phyloP scores from a whole-genome alignment of 2,888 invertebrate genomes.

The Bugulina stolonifera region DNA sequence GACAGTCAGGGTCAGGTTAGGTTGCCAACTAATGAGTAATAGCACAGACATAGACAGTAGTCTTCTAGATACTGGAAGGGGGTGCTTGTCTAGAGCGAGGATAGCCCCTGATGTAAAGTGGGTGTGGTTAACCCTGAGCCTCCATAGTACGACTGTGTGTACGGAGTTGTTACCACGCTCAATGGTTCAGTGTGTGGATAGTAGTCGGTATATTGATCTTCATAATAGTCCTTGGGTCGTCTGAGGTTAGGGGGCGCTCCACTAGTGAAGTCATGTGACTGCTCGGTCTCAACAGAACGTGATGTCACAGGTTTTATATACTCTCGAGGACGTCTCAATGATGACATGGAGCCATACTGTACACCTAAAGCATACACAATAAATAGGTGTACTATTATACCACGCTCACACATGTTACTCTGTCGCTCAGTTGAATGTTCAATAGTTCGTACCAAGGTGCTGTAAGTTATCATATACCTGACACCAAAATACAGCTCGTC shows the following conservation, averaged over 20 bases:
- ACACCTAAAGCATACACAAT: background rate
- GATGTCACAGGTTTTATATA: background rate
- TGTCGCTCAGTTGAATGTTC: too few species aligned
- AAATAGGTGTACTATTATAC: too few species aligned
- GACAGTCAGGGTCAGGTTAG: too few species aligned
- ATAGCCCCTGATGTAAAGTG: background rate
- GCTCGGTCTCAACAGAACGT: background rate
- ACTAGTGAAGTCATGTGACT: background rate
- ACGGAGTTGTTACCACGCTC: background rate
- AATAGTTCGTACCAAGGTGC: too few species aligned
- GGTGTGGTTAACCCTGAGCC: background rate
- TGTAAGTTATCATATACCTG: too few species aligned
- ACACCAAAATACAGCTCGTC: too few species aligned
- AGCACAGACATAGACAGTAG: too few species aligned
- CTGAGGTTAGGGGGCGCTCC: background rate
- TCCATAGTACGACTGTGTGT: background rate
- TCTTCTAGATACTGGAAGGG: too few species aligned
- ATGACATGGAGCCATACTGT: background rate
- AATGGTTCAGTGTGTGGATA: background rate
- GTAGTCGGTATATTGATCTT: background rate
- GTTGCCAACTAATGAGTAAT: too few species aligned
- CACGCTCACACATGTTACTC: background rate
- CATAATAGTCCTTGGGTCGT: background rate
- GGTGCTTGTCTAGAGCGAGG: too few species aligned
- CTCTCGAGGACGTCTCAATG: background rate